These are phyloP conservation scores for Pharmacophagus antenor DNA, from an alignment of 2,888 invertebrate species.

Conservation along the genomic window DNA sequence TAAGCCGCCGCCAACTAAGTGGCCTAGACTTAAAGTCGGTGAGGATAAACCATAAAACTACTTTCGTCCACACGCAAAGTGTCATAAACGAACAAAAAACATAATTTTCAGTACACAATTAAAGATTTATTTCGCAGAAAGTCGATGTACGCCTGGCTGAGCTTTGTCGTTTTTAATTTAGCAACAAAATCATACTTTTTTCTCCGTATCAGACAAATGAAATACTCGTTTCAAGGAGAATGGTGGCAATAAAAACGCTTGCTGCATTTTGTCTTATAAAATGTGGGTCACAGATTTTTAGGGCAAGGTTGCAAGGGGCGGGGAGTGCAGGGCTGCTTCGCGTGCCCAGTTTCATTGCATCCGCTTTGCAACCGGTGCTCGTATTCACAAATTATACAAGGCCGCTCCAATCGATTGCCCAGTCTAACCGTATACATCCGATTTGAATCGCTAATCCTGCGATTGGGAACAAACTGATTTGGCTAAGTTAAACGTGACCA, in stretches of 20 bases:
- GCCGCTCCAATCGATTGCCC: conserved; percentile 67
- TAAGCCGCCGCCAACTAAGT: conserved; percentile 62
- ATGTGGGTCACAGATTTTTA: conserved; percentile 77
- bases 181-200: conserved; percentile 31
- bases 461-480: conserved; percentile 41
- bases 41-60: conserved; percentile 47
- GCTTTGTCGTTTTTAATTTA: conserved; percentile 19
- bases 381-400: conserved; percentile 70
- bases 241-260: conserved; percentile 61
- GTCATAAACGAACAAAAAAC: not conserved
- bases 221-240: conserved; percentile 53
- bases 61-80: conserved; percentile 34
- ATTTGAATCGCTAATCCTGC: conserved; percentile 50
- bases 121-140: conserved; percentile 13
- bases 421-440: conserved; percentile 63
- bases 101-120: conserved; percentile 30
- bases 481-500: conserved; percentile 39
- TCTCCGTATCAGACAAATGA: conserved; percentile 34
- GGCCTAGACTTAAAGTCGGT: conserved; percentile 67
- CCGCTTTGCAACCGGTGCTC: conserved; percentile 40
- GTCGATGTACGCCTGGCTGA: conserved; percentile 25
- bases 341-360: conserved; percentile 65
- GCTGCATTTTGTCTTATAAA: conserved; percentile 68
- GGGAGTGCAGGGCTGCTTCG: conserved; percentile 59
- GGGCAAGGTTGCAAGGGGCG: conserved; percentile 71